These are phyloP conservation scores for Tribolium castaneum DNA, from an alignment of 1,140 invertebrate genomes.

Conservation along the genomic window DNA sequence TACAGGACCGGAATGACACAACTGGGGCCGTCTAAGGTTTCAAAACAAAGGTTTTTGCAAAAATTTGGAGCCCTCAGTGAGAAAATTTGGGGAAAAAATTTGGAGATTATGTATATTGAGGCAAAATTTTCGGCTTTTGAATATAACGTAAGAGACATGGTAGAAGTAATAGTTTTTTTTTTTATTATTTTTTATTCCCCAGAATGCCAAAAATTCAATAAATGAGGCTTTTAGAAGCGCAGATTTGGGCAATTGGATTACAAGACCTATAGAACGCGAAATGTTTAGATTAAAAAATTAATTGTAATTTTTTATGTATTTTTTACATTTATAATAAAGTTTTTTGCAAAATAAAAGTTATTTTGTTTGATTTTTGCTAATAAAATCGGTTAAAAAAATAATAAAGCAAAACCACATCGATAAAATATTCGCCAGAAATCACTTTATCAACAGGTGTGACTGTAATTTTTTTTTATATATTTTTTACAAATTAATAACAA, in stretches of 20 bases:
- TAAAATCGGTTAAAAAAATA: too few relatives aligned
- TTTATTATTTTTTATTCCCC: constrained; percentile 52
- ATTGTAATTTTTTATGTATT: not conserved
- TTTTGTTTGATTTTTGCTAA: too few relatives aligned
- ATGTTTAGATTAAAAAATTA: constrained; percentile 71
- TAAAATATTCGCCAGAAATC: too few relatives aligned
- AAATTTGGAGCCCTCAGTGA: constrained; percentile 43
- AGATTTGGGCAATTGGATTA: constrained; percentile 86
- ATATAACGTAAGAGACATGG: constrained; percentile 63
- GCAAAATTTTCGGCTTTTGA: constrained; percentile 64
- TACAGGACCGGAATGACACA: constrained; percentile 85
- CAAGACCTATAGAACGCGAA: constrained; percentile 92
- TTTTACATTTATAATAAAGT: not conserved
- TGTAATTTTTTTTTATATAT: too few relatives aligned
- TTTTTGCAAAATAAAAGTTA: too few relatives aligned
- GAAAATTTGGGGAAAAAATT: constrained; percentile 26
- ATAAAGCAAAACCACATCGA: too few relatives aligned
- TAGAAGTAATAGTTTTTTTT: not conserved
- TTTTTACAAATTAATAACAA: too few relatives aligned
- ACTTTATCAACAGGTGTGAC: too few relatives aligned
- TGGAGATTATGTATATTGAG: constrained; percentile 61
- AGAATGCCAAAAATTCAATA: constrained; percentile 82
- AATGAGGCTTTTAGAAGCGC: constrained; percentile 82
- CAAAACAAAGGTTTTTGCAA: constrained; percentile 69
- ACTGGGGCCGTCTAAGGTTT: constrained; percentile 73